Evolutionary conservation across 2,113 vertebrate species (phyloP), one percentile per base, ranked within the genome.

Genomic region (Scomber scombrus): DNA sequence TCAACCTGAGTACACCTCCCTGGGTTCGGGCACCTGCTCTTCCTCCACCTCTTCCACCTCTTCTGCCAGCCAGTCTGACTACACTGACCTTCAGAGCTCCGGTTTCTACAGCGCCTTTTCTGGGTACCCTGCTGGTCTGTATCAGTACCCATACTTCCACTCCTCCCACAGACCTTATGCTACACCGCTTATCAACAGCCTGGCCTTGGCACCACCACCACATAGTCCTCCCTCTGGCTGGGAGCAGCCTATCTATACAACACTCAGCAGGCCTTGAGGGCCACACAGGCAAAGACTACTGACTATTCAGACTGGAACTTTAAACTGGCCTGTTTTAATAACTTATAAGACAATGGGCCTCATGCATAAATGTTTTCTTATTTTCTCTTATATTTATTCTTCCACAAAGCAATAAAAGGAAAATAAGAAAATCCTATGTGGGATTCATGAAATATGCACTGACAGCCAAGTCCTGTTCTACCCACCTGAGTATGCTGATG

Each of bases 121-220:
- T 0, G 93, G 96, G 19, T 97, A 96, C 75, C 91, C 96, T 0
- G 91, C 96, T 61, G 87, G 95, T 78, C 91, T 97, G 40, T 97
- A 97, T 85, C 97, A 97, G 85, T 96, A 96, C 50, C 96, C 96
- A 0, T 97, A 97, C 75, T 97, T 97, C 86, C 96, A 96, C 88
- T 96, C 97, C 0, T 95, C 97, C 1, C 95, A 95, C 40, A 93
- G 96, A 1, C 93, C 97, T 49, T 97, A 97, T 0, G 83, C 95
- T 23, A 91, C 95, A 0, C 95, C 96, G 0, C 95, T 97, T 82
- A 95, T 97, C 81, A 96, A 96, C 1, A 93, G 96, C 76, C 86
- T 97, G 69, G 93, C 96, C 57, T 93, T 97, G 90, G 95, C 95
- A 0, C 95, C 96, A 0, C 91, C 97, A 18, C 90, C 96, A 1